A percentile compares a stretch with the other conserved stretches of the same genome.
These are phyloP conservation scores for Zaprionus nigranus DNA, from an alignment of 1,140 invertebrate genomes.

Conservation along the genomic window DNA sequence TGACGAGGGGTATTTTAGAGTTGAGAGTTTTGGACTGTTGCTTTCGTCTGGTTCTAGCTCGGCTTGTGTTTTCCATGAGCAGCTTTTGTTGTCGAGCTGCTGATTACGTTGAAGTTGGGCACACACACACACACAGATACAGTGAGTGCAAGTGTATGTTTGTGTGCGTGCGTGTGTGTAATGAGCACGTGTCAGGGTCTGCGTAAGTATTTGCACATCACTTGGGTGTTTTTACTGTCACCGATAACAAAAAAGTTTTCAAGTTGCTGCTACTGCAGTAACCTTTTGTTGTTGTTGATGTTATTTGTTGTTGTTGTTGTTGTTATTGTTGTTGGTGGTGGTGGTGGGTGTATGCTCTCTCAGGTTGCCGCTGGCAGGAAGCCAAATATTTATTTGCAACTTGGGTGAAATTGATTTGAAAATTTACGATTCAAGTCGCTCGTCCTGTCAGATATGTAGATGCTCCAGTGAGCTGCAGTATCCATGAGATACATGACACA, in stretches of 20 bases:
- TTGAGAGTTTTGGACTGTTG: not conserved
- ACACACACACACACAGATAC: not conserved
- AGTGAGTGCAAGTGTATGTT: not conserved
- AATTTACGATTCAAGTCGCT: constrained; percentile 41
- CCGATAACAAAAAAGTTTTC: constrained; percentile 53
- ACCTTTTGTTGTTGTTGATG: not conserved
- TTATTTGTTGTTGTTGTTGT: not conserved
- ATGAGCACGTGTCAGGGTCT: constrained; percentile 11
- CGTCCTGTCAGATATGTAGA: not conserved
- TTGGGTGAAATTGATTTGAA: constrained; percentile 67
- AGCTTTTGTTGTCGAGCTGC: constrained; percentile 6
- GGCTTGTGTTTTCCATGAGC: not conserved
- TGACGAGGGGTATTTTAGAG: not conserved
- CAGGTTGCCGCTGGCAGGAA: constrained; percentile 14
- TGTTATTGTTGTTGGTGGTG: not conserved
- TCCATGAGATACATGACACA: constrained; percentile 10
- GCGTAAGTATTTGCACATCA: constrained; percentile 27
- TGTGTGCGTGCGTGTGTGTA: constrained; percentile 11
- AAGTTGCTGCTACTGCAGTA: constrained; percentile 6
- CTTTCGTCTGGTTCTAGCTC: not conserved
- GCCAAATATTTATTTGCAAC: constrained; percentile 53
- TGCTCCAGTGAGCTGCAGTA: constrained; percentile 13
- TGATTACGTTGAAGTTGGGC: constrained; percentile 20
- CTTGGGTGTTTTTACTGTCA: constrained; percentile 40
- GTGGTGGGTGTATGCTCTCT: not conserved